Percentiles rank a stretch among this genome's conserved stretches.
These are phyloP conservation scores for Platyscapa corneri DNA, from an alignment of 1,140 invertebrate genomes.

Conservation along the genomic window DNA sequence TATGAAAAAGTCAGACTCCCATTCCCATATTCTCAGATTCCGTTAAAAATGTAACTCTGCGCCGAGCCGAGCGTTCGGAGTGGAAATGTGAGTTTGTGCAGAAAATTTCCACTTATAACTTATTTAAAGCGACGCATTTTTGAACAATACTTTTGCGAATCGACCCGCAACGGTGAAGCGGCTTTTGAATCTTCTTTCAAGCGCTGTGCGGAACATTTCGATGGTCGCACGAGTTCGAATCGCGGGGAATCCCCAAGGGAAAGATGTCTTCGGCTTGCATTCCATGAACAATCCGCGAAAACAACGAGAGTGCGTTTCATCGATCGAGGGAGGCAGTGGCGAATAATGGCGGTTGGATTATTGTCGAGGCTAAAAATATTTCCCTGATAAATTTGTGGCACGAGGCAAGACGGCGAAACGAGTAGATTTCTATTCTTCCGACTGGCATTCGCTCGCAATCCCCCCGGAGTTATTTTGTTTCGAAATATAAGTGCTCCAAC, in stretches of 20 bases:
- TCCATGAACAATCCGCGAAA: too few relatives aligned
- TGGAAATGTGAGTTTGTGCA: neutral
- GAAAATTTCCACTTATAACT: neutral
- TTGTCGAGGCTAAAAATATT: too few relatives aligned
- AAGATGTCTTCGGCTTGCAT: neutral
- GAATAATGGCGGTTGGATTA: too few relatives aligned
- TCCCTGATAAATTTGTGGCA: too few relatives aligned
- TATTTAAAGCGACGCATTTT: neutral
- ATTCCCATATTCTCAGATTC: neutral
- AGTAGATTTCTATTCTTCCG: too few relatives aligned
- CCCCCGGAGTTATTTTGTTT: neutral
- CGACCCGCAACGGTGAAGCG: neutral
- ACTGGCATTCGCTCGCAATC: too few relatives aligned
- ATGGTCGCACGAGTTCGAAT: neutral
- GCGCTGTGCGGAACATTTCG: neutral
- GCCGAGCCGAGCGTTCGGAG: neutral
- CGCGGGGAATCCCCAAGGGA: neutral
- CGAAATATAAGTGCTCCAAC: neutral
- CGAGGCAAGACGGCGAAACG: too few relatives aligned
- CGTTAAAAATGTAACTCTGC: neutral
- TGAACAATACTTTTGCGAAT: neutral
- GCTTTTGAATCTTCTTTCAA: neutral
- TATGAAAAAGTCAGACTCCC: too few relatives aligned
- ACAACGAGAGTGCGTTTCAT: too few relatives aligned
- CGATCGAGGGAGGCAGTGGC: too few relatives aligned